phyloP scores from a whole-genome alignment of 1,140 invertebrate species.

The Coboldia fuscipes region DNA sequence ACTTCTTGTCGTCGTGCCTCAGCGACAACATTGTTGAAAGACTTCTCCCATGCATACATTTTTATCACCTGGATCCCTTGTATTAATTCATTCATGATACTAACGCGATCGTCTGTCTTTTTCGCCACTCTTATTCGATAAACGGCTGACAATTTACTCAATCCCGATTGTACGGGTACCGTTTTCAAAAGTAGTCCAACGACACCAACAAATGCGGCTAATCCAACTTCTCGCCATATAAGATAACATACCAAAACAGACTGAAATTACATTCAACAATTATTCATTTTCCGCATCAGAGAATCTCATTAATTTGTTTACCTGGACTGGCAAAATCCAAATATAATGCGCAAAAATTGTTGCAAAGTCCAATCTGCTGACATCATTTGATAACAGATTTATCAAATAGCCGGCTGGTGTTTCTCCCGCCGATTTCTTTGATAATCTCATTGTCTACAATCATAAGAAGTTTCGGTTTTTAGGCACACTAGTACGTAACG shows the following conservation, averaged over 20 bases:
- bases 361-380: conserved; percentile 37
- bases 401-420: conserved; percentile 63
- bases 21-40: conserved; percentile 34
- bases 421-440: conserved; percentile 37
- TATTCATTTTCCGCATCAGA: not conserved
- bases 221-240: conserved; percentile 43
- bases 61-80: conserved; percentile 50
- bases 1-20: conserved; percentile 36
- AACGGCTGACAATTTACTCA: conserved; percentile 27
- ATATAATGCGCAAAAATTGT: conserved; percentile 36
- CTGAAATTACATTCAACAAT: conserved; percentile 51
- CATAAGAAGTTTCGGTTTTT: conserved; percentile 3
- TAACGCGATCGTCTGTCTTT: conserved; percentile 46
- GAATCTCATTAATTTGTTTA: conserved; percentile 5
- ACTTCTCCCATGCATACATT: conserved; percentile 60
- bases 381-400: conserved; percentile 67
- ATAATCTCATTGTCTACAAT: conserved; percentile 32
- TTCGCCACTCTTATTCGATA: conserved; percentile 29
- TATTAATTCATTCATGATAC: conserved; percentile 63
- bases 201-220: conserved; percentile 47
- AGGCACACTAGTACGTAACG: conserved; percentile 2
- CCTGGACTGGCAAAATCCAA: conserved; percentile 49
- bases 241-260: conserved; percentile 30
- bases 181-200: conserved; percentile 31
- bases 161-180: conserved; percentile 41